Base-by-base conservation (phyloP, 2,113 vertebrate genomes). In the Halichoerus grypus region DNA sequence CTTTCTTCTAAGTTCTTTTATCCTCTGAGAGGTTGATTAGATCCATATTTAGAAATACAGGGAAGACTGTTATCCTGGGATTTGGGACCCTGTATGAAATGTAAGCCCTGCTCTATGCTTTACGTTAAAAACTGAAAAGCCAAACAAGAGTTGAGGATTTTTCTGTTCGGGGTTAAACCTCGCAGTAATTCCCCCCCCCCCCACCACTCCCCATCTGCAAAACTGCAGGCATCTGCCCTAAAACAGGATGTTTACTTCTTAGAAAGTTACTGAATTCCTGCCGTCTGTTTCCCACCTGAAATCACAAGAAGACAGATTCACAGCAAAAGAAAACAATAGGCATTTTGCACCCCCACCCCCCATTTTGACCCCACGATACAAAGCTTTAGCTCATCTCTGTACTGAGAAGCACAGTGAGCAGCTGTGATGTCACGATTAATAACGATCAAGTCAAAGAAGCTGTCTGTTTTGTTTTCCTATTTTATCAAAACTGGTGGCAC, bases 261-360 rank as follows among this genome's bases (percentile, higher is more conserved):
- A 94, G 74, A 87, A 76, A 36, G 69, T 81, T 93, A 91, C 15
- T 87, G 76, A 91, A 79, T 88, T 88, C 81, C 94, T 88, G 77
- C 59, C 2, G 36, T 12, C 77, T 57, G 88, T 46, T 91, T 74
- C 67, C 95, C 96, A 98, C 96, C 97, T 98, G 96, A 96, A 97
- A 95, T 98, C 95, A 97, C 96, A 95, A 82, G 85, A 79, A 83
- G 51, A 39, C 51, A 55, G 80, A 95, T 2, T 93, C 77, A 21
- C 1, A 51, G 77, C 63, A 82, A 86, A 97, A 46, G 91, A 77
- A 87, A 91, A 72, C 51, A 76, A 42, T 3, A 2, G 36, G 71
- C 94, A 28, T 67, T 24, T 1, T 67, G 83, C 63, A 51, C 22
- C 33, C 16, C 31, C 8, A 59, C 49, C 51, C 18, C 36, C 16